Evolutionary conservation across 2,888 invertebrate genomes (phyloP).

Genomic region (Apamea sordens): DNA sequence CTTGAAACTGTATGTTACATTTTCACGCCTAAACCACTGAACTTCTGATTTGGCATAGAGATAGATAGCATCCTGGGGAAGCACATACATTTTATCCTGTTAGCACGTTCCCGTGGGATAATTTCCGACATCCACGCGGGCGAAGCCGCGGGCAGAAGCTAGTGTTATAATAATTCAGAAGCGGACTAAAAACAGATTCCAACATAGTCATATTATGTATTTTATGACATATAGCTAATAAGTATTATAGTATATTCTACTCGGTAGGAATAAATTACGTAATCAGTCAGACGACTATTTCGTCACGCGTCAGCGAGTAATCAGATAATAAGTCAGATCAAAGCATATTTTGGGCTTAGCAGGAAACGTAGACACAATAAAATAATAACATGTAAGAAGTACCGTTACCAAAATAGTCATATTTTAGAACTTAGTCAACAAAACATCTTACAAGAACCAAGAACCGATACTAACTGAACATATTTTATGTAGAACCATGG

Average conservation of each 20-base stretch:
- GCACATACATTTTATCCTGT: too few species aligned
- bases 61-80: too few species aligned
- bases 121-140: too few species aligned
- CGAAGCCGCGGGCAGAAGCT: too few species aligned
- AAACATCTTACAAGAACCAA: neutral
- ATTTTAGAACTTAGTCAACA: neutral
- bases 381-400: too few species aligned
- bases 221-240: neutral
- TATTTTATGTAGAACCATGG: neutral
- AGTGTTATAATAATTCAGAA: neutral
- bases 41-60: too few species aligned
- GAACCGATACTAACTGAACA: neutral
- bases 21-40: too few species aligned
- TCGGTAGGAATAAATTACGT: neutral
- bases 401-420: neutral
- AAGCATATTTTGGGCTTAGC: constrained; percentile 3
- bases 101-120: too few species aligned
- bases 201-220: neutral
- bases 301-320: neutral
- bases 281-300: neutral
- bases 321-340: constrained; percentile 15
- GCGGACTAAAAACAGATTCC: neutral
- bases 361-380: neutral
- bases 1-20: too few species aligned
- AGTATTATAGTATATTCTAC: neutral